Base-by-base conservation (phyloP, 2,113 vertebrate genomes). In the Cyprinodon tularosa region DNA sequence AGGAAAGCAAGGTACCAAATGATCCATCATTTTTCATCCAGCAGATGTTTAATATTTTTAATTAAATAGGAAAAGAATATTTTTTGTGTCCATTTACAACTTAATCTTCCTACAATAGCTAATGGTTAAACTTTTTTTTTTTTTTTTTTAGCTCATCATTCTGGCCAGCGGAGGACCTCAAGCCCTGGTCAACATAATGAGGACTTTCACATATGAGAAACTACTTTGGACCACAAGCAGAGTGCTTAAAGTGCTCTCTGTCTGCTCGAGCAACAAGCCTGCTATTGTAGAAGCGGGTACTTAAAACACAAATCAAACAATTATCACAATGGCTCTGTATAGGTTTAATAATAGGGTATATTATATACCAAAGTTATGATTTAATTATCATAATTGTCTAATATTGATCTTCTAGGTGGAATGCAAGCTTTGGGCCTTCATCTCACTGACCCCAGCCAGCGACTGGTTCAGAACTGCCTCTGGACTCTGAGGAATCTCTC, bases 391-490 rank as follows among this genome's bases (percentile, higher is more conserved):
- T 8, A 47, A 71, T 14, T 72, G 1, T 15, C 40, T 71, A 75
- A 37, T 68, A 8, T 38, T 61, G 1, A 48, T 0, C 14, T 44
- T 89, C 47, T 62, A 99, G 98, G 98, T 88, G 98, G 98, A 17
- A 99, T 99, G 98, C 98, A 99, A 86, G 98, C 98, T 37, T 82
- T 99, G 88, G 98, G 98, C n/a, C 96, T 99, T 63, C 98, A 99
- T 74, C 95, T 99, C 81, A 99, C 97, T 65, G 98, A 99, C 86
- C 96, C 96, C 74, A 99, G 98, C 84, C 98, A 99, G 62, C 96
- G 98, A 77, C 96, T 99, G 78, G 97, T 99, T 78, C 98, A 99
- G 93, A 99, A 99, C 91, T 99, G 98, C 85, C 97, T 99, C 50
- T 99, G 98, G 98, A 99, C 98, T 72, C 94, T 99, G 76, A 96